Base-by-base conservation (phyloP, 2,888 invertebrate genomes). In the Horisme vitalbata region DNA sequence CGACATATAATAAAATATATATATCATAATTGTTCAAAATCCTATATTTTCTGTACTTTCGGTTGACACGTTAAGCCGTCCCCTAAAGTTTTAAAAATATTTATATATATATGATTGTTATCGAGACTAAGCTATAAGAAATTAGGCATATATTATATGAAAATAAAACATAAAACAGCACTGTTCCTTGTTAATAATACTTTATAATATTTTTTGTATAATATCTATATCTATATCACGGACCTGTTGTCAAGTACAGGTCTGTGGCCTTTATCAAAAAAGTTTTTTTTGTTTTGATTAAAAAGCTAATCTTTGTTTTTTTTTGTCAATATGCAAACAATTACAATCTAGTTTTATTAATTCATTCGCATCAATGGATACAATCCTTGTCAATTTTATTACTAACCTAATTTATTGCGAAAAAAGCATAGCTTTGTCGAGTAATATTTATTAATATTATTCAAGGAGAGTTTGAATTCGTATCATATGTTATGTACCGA, bases 81-180 rank as follows among this genome's bases (percentile, higher is more conserved):
- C 83, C 83, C 82, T 75, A 71, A 71, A 82, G 80, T 79, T 81
- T 81, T 82, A 81, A 81, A 71, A 71, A 68, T 71, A 72, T 70
- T 67, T 72, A 71, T 68, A 65, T 57, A 55, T 52, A 57, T 50
- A 45, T 55, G 50, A 36, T 53, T 44, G 21, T 41, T 39, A 45
- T 47, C 43, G 51, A 48, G 27, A 52, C 30, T 23, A 71, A 63
- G 59, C 63, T 62, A 63, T 62, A 63, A 61, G 41, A 43, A 36
- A 30, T 30, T 35, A 41, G 33, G n/a, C 31, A 31, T 41, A 34
- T 24, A 38, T 13, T 33, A 8, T 37, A 26, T 20, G 14, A 21
- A 43, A 44, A 31, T 43, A 44, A 27, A 18, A 18, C 14, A 33
- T 37, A 26, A 43, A 34, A 45, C 37, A 39, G 51, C 48, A 52